phyloP scores from a whole-genome alignment of 2,113 vertebrate species.

The Pongo pygmaeus region DNA sequence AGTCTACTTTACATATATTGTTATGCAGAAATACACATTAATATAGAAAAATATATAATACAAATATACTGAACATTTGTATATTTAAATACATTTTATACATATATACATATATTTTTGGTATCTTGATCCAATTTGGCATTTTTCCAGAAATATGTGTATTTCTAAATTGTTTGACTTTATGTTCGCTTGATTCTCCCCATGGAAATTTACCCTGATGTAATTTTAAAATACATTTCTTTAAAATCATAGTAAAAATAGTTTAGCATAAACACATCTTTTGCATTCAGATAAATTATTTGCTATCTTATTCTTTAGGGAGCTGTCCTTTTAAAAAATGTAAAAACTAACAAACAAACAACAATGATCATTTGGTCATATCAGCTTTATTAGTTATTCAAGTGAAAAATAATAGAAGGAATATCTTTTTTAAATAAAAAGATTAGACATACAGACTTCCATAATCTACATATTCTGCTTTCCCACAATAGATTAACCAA shows the following conservation, averaged over 20 bases:
- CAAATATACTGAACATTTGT: neutral
- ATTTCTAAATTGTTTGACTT: conserved; percentile 43
- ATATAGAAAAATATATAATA: neutral
- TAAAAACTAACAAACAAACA: neutral
- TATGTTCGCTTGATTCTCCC: neutral
- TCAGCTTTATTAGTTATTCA: neutral
- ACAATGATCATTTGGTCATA: neutral
- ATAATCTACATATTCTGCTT: neutral
- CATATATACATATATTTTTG: neutral
- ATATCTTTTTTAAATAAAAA: neutral
- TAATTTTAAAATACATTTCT: conserved; percentile 29
- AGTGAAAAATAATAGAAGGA: neutral
- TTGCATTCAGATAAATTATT: conserved; percentile 30
- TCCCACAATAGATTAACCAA: neutral
- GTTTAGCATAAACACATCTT: neutral
- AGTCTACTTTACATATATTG: neutral
- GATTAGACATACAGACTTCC: neutral
- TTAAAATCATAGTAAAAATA: conserved; percentile 21
- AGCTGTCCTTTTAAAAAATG: neutral
- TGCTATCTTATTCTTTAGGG: neutral
- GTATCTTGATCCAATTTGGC: neutral
- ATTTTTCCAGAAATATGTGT: neutral
- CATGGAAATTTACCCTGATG: neutral
- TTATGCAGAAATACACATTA: neutral
- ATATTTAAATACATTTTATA: neutral